Percentiles rank a stretch among this genome's conserved stretches.
Conservation (phyloP, 2,797 vertebrate genomes). For the Dromococcyx pavoninus region DNA sequence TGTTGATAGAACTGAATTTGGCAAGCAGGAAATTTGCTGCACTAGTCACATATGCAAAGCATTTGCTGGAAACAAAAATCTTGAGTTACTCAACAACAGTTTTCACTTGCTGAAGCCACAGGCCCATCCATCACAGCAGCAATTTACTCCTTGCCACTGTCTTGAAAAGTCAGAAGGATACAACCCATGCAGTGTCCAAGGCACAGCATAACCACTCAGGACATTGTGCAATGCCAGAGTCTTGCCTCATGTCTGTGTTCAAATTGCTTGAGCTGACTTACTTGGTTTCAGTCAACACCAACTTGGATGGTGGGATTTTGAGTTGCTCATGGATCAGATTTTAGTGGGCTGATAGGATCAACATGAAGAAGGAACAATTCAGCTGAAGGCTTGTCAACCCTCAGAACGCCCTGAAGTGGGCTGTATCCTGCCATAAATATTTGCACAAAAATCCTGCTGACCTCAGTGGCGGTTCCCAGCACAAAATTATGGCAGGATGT, state of each 20-base stretch:
- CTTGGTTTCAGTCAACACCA: conserved; percentile 20
- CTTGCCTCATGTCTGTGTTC: not conserved
- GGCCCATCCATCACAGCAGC: not conserved
- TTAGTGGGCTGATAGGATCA: conserved; percentile 33
- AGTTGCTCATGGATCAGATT: not conserved
- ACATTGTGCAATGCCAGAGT: conserved; percentile 14
- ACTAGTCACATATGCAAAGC: conserved; percentile 54
- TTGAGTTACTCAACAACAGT: conserved; percentile 27
- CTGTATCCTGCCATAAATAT: conserved; percentile 75
- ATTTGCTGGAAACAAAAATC: conserved; percentile 54
- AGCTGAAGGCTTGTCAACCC: conserved; percentile 25
- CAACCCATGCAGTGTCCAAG: not conserved
- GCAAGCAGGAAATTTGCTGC: conserved; percentile 60
- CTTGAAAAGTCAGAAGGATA: not conserved
- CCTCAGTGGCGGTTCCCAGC: conserved; percentile 70
- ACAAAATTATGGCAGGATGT: conserved; percentile 73
- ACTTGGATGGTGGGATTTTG: not conserved
- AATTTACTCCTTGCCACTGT: not conserved
- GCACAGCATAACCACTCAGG: not conserved
- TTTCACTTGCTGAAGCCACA: conserved; percentile 32
- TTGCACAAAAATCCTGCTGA: conserved; percentile 70
- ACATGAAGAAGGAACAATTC: not conserved
- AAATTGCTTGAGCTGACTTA: not conserved
- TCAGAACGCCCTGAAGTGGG: conserved; percentile 50
- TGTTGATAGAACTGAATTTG: conserved; percentile 41